Evolutionary conservation across 2,113 vertebrate species (phyloP), one percentile per base, ranked within the genome.

Genomic region (Heloderma charlesbogerti): DNA sequence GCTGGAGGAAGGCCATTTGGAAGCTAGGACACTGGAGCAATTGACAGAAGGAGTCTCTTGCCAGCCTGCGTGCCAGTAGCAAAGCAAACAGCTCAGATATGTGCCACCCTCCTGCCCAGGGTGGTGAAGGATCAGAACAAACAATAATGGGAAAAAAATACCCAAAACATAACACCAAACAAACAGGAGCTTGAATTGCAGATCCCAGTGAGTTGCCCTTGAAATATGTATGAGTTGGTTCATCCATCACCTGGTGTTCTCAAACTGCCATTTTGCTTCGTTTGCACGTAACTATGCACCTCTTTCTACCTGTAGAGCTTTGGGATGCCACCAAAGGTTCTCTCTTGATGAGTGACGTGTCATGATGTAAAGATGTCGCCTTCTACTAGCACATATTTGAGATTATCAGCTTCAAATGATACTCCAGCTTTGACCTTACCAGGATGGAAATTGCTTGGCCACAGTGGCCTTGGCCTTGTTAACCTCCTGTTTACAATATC

Each of bases 1-100:
- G 89, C 90, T 96, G 95, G 94, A 95, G 78, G 82, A 89, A 93
- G 93, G 95, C 95, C 94, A 94, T 89, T 93, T 95, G 92, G 94
- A 74, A 27, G 84, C 84, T 0, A 7, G 77, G 78, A 89, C n/a
- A 45, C 66, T 85, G 93, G 85, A 4, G 1, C 48, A 22, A 88
- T 74, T 1, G 43, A 48, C 0, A 0, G 79, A 13, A 92, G 57
- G 43, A 9, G 1, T 37, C 29, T 22, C 87, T 54, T 29, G 40
- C 57, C 88, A 85, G 88, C 75, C 4, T 27, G 48, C 74, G 0
- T 0, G 60, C 78, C 10, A 6, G 84, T 54, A 48, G 92, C 45
- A 92, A 74, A 0, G 2, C 74, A 29, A 0, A 0, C 72, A 86
- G 83, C 88, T 54, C 67, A 4, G 84, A 89, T 75, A 51, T 54